Conservation (phyloP, 1,140 invertebrate species). For the Trichonephila clavipes region DNA sequence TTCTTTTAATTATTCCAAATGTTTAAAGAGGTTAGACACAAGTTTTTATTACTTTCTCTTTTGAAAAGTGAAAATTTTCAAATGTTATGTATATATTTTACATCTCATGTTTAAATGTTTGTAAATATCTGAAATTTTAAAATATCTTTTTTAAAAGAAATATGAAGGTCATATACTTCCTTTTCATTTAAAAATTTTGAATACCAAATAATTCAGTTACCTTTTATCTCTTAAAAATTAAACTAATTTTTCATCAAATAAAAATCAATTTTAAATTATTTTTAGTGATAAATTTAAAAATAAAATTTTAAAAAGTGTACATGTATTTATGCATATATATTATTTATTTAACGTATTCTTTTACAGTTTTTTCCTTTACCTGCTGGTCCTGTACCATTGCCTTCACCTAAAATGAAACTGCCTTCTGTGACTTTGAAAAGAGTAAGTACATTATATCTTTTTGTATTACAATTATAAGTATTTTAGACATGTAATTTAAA, state of each 20-base stretch:
- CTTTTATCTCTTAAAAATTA: too few species aligned
- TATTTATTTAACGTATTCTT: not conserved
- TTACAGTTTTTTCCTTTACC: slow-evolving; percentile 82
- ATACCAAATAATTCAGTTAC: too few species aligned
- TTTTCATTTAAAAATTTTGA: too few species aligned
- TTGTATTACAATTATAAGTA: too few species aligned
- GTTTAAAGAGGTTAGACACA: too few species aligned
- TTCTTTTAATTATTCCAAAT: too few species aligned
- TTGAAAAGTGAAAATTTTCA: too few species aligned
- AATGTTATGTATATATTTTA: too few species aligned
- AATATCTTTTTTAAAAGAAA: not conserved
- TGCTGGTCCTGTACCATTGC: slow-evolving; percentile 81
- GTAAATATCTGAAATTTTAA: not conserved
- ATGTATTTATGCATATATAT: not conserved
- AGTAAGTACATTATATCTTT: not conserved
- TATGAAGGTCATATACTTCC: too few species aligned
- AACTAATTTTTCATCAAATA: not conserved
- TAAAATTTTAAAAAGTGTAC: not conserved
- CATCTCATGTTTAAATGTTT: too few species aligned
- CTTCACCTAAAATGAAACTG: slow-evolving; percentile 81
- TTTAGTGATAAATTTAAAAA: not conserved
- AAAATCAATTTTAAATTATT: not conserved
- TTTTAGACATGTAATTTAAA: too few species aligned
- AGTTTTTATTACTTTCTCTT: too few species aligned
- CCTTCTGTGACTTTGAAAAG: slow-evolving; percentile 36